A percentile compares a stretch with the other conserved stretches of the same genome.
These are phyloP conservation scores for Sminthopsis crassicaudata DNA, from an alignment of 2,113 vertebrate species.

Conservation along the genomic window DNA sequence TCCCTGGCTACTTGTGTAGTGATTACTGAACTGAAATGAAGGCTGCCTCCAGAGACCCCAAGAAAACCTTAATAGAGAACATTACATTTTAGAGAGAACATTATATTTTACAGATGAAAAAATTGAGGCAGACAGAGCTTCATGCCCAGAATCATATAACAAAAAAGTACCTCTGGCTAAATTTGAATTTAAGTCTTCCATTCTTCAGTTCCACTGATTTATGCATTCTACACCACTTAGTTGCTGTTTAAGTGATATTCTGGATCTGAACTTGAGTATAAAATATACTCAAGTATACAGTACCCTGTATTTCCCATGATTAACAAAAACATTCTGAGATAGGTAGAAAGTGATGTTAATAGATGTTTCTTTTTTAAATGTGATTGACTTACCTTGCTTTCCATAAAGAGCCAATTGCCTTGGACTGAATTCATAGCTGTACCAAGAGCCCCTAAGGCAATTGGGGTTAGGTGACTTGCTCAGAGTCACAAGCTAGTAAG, in stretches of 20 bases:
- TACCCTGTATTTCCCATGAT: too few relatives aligned
- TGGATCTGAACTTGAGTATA: not conserved
- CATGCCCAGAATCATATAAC: not conserved
- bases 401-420: not conserved
- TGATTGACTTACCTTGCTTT: not conserved
- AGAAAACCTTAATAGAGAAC: too few relatives aligned
- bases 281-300: too few relatives aligned
- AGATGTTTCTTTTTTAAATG: not conserved
- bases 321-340: not conserved
- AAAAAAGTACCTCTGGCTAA: not conserved
- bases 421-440: not conserved
- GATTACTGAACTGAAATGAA: too few relatives aligned
- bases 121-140: not conserved
- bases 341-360: not conserved
- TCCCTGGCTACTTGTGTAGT: too few relatives aligned
- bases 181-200: not conserved
- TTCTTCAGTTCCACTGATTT: not conserved
- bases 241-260: not conserved
- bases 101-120: not conserved
- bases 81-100: too few relatives aligned
- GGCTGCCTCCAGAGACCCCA: too few relatives aligned
- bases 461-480: too few relatives aligned
- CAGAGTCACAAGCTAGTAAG: too few relatives aligned
- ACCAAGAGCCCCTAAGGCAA: not conserved
- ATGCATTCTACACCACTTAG: not conserved